Evolutionary conservation across 2,888 invertebrate species (phyloP).

Genomic region (Pammene fasciana): DNA sequence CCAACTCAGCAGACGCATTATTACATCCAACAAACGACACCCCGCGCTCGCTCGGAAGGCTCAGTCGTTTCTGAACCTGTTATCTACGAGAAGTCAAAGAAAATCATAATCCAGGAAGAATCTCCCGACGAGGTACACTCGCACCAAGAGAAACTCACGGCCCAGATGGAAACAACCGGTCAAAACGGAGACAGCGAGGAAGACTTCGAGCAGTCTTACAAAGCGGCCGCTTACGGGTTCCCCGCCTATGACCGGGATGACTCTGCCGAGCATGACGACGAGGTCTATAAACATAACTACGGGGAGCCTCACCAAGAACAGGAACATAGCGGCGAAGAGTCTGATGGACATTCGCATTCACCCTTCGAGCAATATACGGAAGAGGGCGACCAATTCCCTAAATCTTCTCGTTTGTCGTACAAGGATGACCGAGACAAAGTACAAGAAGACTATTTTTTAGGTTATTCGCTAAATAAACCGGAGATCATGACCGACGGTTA

Average conservation of each 20-base stretch:
- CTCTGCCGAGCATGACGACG: constrained; percentile 63
- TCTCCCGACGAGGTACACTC: constrained; percentile 63
- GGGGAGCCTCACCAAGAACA: constrained; percentile 55
- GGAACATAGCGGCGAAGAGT: constrained; percentile 57
- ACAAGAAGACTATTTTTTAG: constrained; percentile 69
- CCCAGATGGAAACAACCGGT: constrained; percentile 55
- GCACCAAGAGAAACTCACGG: constrained; percentile 61
- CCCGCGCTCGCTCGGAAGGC: constrained; percentile 41
- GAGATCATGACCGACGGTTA: constrained; percentile 64
- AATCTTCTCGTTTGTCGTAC: constrained; percentile 63
- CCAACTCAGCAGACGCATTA: constrained; percentile 46
- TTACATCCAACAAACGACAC: constrained; percentile 45
- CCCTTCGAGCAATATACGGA: constrained; percentile 71
- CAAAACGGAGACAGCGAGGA: constrained; percentile 74
- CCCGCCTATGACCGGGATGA: constrained; percentile 62
- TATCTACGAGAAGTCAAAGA: constrained; percentile 68
- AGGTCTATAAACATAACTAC: constrained; percentile 68
- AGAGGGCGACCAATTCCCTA: constrained; percentile 67
- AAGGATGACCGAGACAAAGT: constrained; percentile 69
- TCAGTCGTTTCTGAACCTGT: constrained; percentile 52
- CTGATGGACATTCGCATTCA: constrained; percentile 55
- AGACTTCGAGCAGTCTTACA: constrained; percentile 76
- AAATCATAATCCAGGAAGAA: constrained; percentile 67
- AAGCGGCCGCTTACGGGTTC: constrained; percentile 74
- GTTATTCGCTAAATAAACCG: constrained; percentile 69